Percentiles rank a stretch among this genome's conserved stretches.
These are phyloP conservation scores for Maniola jurtina DNA, from an alignment of 1,140 invertebrate genomes.

Conservation along the genomic window DNA sequence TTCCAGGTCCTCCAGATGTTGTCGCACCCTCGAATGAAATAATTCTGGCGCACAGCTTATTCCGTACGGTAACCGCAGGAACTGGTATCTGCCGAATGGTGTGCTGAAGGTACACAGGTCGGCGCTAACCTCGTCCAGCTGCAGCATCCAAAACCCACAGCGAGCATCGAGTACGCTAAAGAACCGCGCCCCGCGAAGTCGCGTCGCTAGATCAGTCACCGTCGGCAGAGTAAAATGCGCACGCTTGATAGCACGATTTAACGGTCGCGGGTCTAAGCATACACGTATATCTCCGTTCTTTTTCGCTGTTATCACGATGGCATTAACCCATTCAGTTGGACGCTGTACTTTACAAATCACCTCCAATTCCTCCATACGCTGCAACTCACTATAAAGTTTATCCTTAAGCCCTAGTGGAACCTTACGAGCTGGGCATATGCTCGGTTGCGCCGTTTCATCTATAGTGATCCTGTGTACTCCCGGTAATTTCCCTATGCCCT, in stretches of 20 bases:
- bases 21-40: slow-evolving; percentile 32
- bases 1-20: slow-evolving; percentile 20
- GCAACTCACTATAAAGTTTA: neutral
- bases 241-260: slow-evolving; percentile 30
- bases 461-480: neutral
- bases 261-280: slow-evolving; percentile 32
- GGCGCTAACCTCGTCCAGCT: slow-evolving; percentile 26
- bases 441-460: neutral
- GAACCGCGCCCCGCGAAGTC: slow-evolving; percentile 20
- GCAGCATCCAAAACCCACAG: slow-evolving; percentile 33
- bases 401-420: neutral
- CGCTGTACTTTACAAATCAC: neutral
- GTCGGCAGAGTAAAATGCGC: slow-evolving; percentile 35
- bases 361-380: neutral
- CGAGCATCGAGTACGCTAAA: slow-evolving; percentile 32
- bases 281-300: slow-evolving; percentile 29
- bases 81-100: slow-evolving; percentile 36
- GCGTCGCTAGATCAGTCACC: slow-evolving; percentile 29
- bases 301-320: slow-evolving; percentile 25
- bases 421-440: neutral
- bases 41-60: slow-evolving; percentile 36
- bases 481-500: neutral
- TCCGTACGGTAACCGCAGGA: slow-evolving; percentile 36
- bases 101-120: slow-evolving; percentile 37
- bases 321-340: slow-evolving; percentile 2